Conservation (phyloP, 37 sponge, comb jelly and placozoan species). For the Agelas oroides region DNA sequence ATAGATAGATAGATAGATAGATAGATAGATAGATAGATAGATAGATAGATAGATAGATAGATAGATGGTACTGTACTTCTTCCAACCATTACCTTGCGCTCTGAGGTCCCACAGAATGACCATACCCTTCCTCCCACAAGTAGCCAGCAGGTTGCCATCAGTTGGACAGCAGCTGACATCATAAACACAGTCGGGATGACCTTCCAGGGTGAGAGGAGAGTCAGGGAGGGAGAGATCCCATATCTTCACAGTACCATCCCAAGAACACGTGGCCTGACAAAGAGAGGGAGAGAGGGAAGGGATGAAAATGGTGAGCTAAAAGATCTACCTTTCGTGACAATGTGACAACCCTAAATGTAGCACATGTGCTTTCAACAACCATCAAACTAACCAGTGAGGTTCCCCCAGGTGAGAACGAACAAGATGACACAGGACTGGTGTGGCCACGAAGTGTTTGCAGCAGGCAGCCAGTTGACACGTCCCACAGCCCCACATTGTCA, state of each 20-base stretch:
- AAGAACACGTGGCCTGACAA: slow-evolving; percentile 16
- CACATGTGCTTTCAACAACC: no score
- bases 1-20: no score
- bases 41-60: no score
- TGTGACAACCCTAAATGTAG: no score
- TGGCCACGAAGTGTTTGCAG: slow-evolving; percentile 8
- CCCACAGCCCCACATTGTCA: slow-evolving; percentile 35
- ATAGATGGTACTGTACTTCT: background rate
- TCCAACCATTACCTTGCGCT: background rate
- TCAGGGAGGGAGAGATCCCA: slow-evolving; percentile 18
- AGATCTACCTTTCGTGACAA: no score
- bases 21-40: background rate
- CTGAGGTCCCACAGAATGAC: slow-evolving; percentile 23
- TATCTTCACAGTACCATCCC: slow-evolving; percentile 32
- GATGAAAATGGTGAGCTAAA: no score
- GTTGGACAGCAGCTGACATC: slow-evolving; percentile 9
- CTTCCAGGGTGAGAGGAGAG: slow-evolving; percentile 3
- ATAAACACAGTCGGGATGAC: slow-evolving; percentile 17
- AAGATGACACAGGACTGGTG: slow-evolving; percentile 23
- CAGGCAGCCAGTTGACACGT: slow-evolving; percentile 7
- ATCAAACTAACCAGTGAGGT: background rate
- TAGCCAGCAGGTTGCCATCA: slow-evolving; percentile 23
- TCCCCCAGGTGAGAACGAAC: slow-evolving; percentile 8
- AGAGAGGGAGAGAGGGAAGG: no score
- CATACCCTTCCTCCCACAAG: slow-evolving; percentile 38